Percentiles rank a stretch among this genome's conserved stretches.
Evolutionary conservation across 2,888 invertebrate species (phyloP).

Genomic region (Drosophila mettleri): DNA sequence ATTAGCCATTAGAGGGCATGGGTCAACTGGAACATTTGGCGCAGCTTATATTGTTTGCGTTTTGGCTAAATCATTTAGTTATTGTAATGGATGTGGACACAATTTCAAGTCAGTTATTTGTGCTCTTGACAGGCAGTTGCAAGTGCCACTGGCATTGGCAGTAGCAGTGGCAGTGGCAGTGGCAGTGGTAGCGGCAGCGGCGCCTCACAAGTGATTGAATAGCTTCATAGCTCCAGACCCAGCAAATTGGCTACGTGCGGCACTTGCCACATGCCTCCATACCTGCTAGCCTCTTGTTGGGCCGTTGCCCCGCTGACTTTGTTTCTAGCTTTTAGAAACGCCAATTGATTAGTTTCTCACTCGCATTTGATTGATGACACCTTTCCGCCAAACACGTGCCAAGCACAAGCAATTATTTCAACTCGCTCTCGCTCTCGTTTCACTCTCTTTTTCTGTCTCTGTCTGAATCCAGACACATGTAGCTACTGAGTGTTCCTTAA

Average conservation of each 20-base stretch:
- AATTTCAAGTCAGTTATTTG: conserved; percentile 9
- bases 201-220: conserved; percentile 38
- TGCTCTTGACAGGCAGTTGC: conserved; percentile 37
- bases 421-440: neutral
- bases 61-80: conserved; percentile 27
- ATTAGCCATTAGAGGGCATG: conserved; percentile 22
- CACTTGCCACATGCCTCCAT: conserved; percentile 16
- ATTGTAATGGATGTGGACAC: conserved; percentile 29
- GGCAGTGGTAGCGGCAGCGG: neutral
- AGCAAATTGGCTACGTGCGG: conserved; percentile 17
- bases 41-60: conserved; percentile 28
- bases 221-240: neutral
- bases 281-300: conserved; percentile 2
- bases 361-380: conserved; percentile 54
- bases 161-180: conserved; percentile 9
- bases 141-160: conserved; percentile 24
- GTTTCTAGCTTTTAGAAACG: conserved; percentile 30
- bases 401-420: conserved; percentile 14
- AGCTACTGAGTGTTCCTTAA: conserved; percentile 1
- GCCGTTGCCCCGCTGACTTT: conserved; percentile 13
- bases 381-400: conserved; percentile 36
- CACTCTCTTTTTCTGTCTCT: neutral
- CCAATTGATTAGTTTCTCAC: conserved; percentile 54
- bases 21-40: conserved; percentile 20
- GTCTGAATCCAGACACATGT: neutral